Evolutionary conservation across 2,113 vertebrate species (phyloP), one percentile per base, ranked within the genome.

Genomic region (Eulemur macaco): DNA sequence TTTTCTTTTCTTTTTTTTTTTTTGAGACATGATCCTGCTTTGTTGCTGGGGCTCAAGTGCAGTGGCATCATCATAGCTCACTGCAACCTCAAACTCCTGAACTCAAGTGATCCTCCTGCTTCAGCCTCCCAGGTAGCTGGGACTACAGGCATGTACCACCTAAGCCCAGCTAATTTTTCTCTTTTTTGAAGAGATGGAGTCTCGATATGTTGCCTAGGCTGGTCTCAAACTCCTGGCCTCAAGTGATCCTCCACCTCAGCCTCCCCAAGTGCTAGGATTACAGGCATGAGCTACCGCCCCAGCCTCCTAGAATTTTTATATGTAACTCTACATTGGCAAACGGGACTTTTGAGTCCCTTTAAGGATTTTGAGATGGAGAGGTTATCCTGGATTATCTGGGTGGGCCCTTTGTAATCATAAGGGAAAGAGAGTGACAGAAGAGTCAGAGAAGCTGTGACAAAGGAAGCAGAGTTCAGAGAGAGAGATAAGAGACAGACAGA

Each of bases 291-390:
- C 63, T 29, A 64, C 4, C 1, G 15, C 31, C 34, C 14, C n/a
- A 39, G 60, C 74, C 31, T 66, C 39, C 15, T 50, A 54, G 74
- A 60, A 86, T 34, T 69, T 89, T 17, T 89, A 50, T 91, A 42
- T 89, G n/a, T 83, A 83, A 93, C 64, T 58, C 86, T 86, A 42
- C 34, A 81, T 58, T 80, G 86, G 73, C 50, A 89, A 86, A 81
- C 93, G 66, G 29, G 29, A 86, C 37, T 90, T 82, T 77, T 60
- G 58, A 60, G 58, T 60, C 58, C 23, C 58, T 60, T 95, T 68
- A 93, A 84, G 78, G 39, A 42, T 95, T 50, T 87, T 60, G 21
- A 92, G 76, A 60, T 45, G 66, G 17, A 29, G 52, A 87, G 23
- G 82, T 83, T 84, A 84, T 54, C 37, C 54, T 89, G 78, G 60